phyloP scores from a whole-genome alignment of 1,140 invertebrate species.

The Hylaeus anthracinus region DNA sequence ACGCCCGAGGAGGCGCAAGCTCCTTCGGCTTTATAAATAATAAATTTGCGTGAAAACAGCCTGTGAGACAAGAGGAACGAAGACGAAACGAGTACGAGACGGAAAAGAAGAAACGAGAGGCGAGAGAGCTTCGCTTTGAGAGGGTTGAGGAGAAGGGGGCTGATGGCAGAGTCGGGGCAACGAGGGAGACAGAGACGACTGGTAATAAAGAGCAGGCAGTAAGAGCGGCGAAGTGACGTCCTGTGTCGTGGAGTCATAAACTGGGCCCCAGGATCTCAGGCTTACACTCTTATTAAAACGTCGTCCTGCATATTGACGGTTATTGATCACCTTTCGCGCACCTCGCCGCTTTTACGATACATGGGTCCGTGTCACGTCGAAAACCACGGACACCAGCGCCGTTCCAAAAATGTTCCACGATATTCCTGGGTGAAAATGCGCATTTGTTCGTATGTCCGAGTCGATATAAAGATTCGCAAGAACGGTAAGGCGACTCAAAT shows the following conservation, averaged over 20 bases:
- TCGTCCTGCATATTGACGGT: conserved; percentile 75
- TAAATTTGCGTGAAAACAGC: conserved; percentile 69
- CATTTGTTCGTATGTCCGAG: no score
- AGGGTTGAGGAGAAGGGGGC: conserved; percentile 4
- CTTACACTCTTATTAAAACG: conserved; percentile 76
- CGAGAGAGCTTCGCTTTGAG: not conserved
- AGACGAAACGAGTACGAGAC: not conserved
- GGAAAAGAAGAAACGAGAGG: no score
- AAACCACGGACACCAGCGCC: conserved; percentile 30
- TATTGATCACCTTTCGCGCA: conserved; percentile 73
- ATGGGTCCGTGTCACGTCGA: conserved; percentile 55
- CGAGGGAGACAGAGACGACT: conserved; percentile 58
- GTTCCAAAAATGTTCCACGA: not conserved
- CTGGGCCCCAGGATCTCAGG: conserved; percentile 68
- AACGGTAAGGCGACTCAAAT: no score
- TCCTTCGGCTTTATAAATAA: conserved; percentile 77
- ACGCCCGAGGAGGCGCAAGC: conserved; percentile 60
- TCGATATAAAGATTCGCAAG: no score
- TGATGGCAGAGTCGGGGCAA: conserved; percentile 52
- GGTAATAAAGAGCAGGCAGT: conserved; percentile 75
- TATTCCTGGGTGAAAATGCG: not conserved
- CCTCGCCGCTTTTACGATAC: conserved; percentile 66
- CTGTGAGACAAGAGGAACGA: not conserved
- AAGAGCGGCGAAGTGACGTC: conserved; percentile 76
- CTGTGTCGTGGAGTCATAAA: conserved; percentile 78